phyloP scores from a whole-genome alignment of 2,888 invertebrate species.

The Synanthedon vespiformis region DNA sequence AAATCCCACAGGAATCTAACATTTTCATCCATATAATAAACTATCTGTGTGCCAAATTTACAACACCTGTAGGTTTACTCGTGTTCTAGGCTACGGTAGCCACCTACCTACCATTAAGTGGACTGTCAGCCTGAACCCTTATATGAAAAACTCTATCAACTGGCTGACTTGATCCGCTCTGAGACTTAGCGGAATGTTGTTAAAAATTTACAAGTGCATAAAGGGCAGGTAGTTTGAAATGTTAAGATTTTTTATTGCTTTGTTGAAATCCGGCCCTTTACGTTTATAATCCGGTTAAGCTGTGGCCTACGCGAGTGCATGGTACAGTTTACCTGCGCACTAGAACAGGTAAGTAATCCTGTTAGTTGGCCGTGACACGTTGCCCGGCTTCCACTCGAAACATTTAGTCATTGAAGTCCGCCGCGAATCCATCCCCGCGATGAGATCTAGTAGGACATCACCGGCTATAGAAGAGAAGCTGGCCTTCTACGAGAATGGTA shows the following conservation, averaged over 20 bases:
- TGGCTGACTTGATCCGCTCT: no score
- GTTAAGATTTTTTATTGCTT: neutral
- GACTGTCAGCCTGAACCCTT: no score
- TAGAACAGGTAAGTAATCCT: slow-evolving; percentile 62
- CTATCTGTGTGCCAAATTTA: no score
- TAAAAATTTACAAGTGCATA: no score
- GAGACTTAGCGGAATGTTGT: no score
- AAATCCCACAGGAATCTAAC: no score
- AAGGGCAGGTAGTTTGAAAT: neutral
- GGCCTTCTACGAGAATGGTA: slow-evolving; percentile 67
- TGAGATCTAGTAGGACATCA: slow-evolving; percentile 55
- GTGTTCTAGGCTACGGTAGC: no score
- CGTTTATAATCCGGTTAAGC: slow-evolving; percentile 44
- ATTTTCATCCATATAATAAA: no score
- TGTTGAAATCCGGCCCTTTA: slow-evolving; percentile 18
- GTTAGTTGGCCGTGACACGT: slow-evolving; percentile 68
- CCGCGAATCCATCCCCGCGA: slow-evolving; percentile 40
- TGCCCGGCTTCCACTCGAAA: slow-evolving; percentile 59
- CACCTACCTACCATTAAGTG: no score
- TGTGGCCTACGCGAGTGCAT: slow-evolving; percentile 29
- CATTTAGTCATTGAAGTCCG: slow-evolving; percentile 43
- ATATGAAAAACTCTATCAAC: no score
- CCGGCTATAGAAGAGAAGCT: slow-evolving; percentile 65
- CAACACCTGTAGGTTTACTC: no score
- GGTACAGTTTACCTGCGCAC: slow-evolving; percentile 55